A percentile compares a stretch with the other conserved stretches of the same genome.
phyloP scores from a whole-genome alignment of 2,888 invertebrate species.

The Pheosia gnoma region DNA sequence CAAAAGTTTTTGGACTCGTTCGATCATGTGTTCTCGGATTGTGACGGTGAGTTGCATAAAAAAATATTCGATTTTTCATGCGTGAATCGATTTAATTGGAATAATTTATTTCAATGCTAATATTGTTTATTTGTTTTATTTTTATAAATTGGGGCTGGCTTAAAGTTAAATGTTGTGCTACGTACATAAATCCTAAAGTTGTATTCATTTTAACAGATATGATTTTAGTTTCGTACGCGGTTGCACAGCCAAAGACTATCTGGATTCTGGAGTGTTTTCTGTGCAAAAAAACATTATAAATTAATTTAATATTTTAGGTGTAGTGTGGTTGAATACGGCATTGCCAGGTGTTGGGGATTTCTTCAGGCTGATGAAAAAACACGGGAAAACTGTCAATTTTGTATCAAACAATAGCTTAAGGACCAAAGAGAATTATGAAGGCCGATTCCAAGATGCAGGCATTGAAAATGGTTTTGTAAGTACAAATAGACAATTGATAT shows the following conservation, averaged over 20 bases:
- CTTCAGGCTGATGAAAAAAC: constrained; percentile 67
- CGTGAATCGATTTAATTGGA: not conserved
- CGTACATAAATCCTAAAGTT: no score
- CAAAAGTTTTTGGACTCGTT: constrained; percentile 84
- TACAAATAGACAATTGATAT: constrained; percentile 12
- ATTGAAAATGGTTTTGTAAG: constrained; percentile 71
- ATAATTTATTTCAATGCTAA: no score
- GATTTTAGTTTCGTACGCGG: no score
- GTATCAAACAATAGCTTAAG: constrained; percentile 81
- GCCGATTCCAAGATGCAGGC: constrained; percentile 54
- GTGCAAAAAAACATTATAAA: no score
- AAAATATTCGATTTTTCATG: not conserved
- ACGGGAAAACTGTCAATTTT: constrained; percentile 78
- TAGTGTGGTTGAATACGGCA: constrained; percentile 69
- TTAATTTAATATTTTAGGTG: constrained; percentile 66
- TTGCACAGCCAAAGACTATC: no score
- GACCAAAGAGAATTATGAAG: constrained; percentile 59
- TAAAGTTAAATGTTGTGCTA: no score
- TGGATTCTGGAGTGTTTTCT: no score
- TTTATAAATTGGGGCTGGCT: no score
- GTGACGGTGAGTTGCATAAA: constrained; percentile 85
- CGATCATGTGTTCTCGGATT: constrained; percentile 90
- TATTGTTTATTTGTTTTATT: no score
- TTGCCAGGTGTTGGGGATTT: constrained; percentile 73
- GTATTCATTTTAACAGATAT: no score